phyloP scores from a whole-genome alignment of 2,888 invertebrate species.

The Mactromeris polynyma region DNA sequence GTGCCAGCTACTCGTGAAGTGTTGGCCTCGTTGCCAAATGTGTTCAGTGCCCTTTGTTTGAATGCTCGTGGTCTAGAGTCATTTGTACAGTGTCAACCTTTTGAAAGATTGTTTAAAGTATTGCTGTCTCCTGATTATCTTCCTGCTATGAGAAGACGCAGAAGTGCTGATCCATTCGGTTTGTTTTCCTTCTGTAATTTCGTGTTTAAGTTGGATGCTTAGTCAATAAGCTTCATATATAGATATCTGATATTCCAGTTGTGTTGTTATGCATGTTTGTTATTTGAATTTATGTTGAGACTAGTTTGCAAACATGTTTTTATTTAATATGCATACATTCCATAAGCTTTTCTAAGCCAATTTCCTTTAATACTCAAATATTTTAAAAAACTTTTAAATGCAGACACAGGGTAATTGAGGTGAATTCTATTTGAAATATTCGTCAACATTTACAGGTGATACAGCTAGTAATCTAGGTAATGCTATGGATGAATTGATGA shows the following conservation, averaged over 20 bases:
- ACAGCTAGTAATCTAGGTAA: slow-evolving; percentile 95
- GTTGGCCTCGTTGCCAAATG: slow-evolving; percentile 94
- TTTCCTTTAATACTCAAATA: too few relatives aligned
- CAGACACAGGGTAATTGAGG: too few relatives aligned
- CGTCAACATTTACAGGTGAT: slow-evolving; percentile 78
- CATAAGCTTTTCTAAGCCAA: too few relatives aligned
- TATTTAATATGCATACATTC: too few relatives aligned
- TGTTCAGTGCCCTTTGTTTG: slow-evolving; percentile 93
- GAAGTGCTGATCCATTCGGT: slow-evolving; percentile 91
- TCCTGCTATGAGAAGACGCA: slow-evolving; percentile 93
- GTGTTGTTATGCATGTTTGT: too few relatives aligned
- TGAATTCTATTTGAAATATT: background rate
- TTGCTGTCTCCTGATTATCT: slow-evolving; percentile 94
- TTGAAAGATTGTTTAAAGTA: slow-evolving; percentile 92
- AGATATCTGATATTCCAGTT: too few relatives aligned
- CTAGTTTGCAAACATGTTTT: too few relatives aligned
- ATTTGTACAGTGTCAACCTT: slow-evolving; percentile 93
- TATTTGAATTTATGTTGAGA: too few relatives aligned
- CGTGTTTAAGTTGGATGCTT: too few relatives aligned
- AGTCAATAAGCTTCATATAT: too few relatives aligned
- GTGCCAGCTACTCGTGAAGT: slow-evolving; percentile 89
- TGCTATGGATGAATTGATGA: slow-evolving; percentile 96
- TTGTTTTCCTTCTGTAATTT: slow-evolving; percentile 34
- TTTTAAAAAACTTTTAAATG: too few relatives aligned
- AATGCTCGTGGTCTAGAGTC: slow-evolving; percentile 93